phyloP scores from a whole-genome alignment of 2,797 vertebrate genomes.

The Chiropotes sagulatus region DNA sequence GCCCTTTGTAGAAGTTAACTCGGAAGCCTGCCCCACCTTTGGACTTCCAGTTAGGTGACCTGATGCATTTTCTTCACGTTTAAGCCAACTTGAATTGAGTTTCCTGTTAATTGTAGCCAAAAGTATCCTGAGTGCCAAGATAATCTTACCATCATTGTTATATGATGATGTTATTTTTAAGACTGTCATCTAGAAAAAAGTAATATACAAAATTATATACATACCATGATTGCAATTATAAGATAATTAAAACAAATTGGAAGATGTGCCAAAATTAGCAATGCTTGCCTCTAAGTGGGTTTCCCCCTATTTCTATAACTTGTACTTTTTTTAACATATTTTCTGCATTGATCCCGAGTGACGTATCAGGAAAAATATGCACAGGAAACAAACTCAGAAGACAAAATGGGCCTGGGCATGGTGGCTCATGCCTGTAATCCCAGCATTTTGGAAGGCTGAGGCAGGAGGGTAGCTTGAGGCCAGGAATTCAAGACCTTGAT shows the following conservation, averaged over 20 bases:
- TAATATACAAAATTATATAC: not conserved
- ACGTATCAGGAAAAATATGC: not conserved
- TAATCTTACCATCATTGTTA: not conserved
- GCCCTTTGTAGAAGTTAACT: not conserved
- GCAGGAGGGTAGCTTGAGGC: too few species aligned
- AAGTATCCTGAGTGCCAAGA: not conserved
- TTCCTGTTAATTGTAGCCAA: not conserved
- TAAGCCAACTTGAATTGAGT: not conserved
- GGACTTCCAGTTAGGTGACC: not conserved
- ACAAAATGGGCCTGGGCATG: not conserved
- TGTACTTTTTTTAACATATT: not conserved
- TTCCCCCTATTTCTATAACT: not conserved
- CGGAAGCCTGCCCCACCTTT: not conserved
- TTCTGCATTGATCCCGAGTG: not conserved
- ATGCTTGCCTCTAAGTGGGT: not conserved
- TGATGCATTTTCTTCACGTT: not conserved
- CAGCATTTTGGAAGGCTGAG: too few species aligned
- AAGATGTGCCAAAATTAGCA: not conserved
- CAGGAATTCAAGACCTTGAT: too few species aligned
- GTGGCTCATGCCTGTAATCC: too few species aligned
- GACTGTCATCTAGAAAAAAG: not conserved
- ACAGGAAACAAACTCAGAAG: not conserved
- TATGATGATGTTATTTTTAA: not conserved
- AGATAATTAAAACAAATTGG: not conserved
- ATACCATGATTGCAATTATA: not conserved